A percentile compares a stretch with the other conserved stretches of the same genome.
Conservation (phyloP, 2,888 invertebrate genomes). For the Trichacis sp. region DNA sequence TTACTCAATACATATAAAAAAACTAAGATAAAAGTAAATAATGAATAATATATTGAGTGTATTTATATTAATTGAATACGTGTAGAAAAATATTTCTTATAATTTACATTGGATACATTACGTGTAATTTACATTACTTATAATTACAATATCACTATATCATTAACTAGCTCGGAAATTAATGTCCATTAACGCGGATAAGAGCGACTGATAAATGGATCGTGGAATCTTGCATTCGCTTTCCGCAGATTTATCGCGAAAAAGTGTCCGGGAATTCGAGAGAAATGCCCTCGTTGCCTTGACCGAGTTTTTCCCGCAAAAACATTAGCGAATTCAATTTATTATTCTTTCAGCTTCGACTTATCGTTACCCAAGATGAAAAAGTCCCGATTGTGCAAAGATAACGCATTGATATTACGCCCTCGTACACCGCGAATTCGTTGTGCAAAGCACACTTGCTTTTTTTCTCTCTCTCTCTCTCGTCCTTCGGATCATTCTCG, state of each 20-base stretch:
- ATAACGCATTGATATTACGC: constrained; percentile 29
- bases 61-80: too few relatives aligned
- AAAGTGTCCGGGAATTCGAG: neutral
- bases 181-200: neutral
- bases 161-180: constrained; percentile 2
- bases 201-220: neutral
- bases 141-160: neutral
- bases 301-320: constrained; percentile 3
- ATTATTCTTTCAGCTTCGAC: neutral
- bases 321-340: neutral
- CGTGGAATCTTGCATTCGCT: neutral
- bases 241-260: constrained; percentile 2
- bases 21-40: too few relatives aligned
- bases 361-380: constrained; percentile 4
- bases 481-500: constrained; percentile 7
- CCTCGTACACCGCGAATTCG: constrained; percentile 26
- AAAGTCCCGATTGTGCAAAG: constrained; percentile 10
- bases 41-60: too few relatives aligned
- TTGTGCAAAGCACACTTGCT: constrained; percentile 23
- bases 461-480: neutral
- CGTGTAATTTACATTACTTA: too few relatives aligned
- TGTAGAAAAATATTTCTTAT: constrained; percentile 5
- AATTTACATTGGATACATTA: too few relatives aligned
- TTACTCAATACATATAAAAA: too few relatives aligned
- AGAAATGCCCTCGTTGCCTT: constrained; percentile 1